phyloP scores from a whole-genome alignment of 2,797 vertebrate genomes.

The Sarcophilus harrisii region DNA sequence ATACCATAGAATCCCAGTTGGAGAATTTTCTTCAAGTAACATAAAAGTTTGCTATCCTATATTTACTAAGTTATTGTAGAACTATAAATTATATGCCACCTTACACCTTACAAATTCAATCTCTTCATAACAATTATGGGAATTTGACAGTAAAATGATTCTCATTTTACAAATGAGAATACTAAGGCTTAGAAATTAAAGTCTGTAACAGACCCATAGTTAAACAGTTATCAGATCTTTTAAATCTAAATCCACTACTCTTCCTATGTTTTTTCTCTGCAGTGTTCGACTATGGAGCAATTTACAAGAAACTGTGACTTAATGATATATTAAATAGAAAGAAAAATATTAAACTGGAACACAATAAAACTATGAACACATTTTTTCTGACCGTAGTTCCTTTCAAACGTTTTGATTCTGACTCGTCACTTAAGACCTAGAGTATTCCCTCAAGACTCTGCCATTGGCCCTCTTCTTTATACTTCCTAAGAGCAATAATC shows the following conservation, averaged over 20 bases:
- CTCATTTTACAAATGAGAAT: background rate
- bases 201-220: background rate
- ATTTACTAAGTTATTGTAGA: background rate
- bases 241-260: background rate
- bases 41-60: constrained; percentile 16
- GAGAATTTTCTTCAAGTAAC: constrained; percentile 37
- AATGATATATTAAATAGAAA: constrained; percentile 43
- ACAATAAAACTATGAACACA: background rate
- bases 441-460: too few species aligned
- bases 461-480: background rate
- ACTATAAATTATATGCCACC: background rate
- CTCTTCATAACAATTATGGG: background rate
- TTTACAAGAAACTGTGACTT: constrained; percentile 36
- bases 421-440: too few species aligned
- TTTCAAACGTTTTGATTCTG: background rate
- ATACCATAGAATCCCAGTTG: constrained; percentile 20
- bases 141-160: background rate
- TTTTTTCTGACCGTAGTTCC: background rate
- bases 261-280: background rate
- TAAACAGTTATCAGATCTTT: background rate
- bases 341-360: background rate
- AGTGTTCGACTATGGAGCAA: constrained; percentile 34
- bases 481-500: too few species aligned
- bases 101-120: background rate
- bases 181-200: background rate